These are phyloP conservation scores for Euclidia mi DNA, from an alignment of 2,888 invertebrate species.

Conservation along the genomic window DNA sequence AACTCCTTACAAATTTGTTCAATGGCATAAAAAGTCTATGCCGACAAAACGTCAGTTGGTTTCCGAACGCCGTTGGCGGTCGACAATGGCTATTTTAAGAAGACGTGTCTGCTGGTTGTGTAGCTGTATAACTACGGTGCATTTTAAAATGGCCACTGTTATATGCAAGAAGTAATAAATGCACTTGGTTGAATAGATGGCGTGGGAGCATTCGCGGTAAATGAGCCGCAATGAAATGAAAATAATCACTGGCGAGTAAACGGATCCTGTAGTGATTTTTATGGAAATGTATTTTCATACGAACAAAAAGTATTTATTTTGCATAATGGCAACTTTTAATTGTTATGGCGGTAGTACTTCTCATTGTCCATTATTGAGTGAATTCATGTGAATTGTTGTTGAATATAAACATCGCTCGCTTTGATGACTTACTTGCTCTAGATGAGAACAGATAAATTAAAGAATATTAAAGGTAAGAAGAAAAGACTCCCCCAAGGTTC, in stretches of 20 bases:
- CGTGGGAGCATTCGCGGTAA: constrained; percentile 61
- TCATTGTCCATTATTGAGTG: no score
- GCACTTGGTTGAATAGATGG: constrained; percentile 63
- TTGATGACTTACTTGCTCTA: no score
- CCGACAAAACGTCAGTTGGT: constrained; percentile 54
- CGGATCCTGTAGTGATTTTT: constrained; percentile 42
- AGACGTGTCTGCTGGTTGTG: constrained; percentile 20
- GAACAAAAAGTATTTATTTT: constrained; percentile 10
- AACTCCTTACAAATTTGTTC: constrained; percentile 26
- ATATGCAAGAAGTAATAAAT: constrained; percentile 56
- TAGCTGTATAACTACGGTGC: constrained; percentile 10
- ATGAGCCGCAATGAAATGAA: constrained; percentile 60
- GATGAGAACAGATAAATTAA: no score
- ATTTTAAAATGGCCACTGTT: constrained; percentile 39
- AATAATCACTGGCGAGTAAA: constrained; percentile 43
- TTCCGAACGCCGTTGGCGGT: constrained; percentile 57
- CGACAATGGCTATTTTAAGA: constrained; percentile 24
- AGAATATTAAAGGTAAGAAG: no score
- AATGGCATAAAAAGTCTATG: constrained; percentile 40
- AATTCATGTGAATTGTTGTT: no score
- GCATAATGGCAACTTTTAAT: no score
- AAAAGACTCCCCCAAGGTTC: no score
- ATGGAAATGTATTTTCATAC: constrained; percentile 22
- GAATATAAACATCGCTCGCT: no score
- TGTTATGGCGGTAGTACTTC: no score